Base-by-base conservation (phyloP, 2,797 vertebrate species). In the Vespertilio murinus region DNA sequence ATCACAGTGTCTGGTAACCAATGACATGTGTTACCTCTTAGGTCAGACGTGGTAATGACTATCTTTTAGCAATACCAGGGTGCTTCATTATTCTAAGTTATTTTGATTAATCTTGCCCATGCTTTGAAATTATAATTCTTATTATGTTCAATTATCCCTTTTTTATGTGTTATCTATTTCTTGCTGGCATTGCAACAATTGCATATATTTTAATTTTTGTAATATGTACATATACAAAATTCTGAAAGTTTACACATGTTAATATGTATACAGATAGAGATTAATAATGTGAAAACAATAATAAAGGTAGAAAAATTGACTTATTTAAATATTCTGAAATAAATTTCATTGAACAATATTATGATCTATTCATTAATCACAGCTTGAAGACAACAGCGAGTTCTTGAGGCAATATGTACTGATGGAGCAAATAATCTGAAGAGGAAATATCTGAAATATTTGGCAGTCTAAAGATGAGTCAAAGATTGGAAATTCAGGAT, bases 281-380 rank as follows among this genome's bases (percentile, higher is more conserved):
- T 14, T 87, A 17, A 86, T 47, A 61, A 49, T 9, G 38, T 17
- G 40, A 88, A 89, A 74, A 9, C 6, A 88, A 74, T 38, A 92
- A n/a, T 49, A 2, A 13, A 38, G 45, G 69, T 95, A 97, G 33
- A 84, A 61, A 84, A 95, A 90, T 71, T 84, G 28, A 89, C 96
- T 61, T 90, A 85, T 93, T 96, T 84, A 94, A 97, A 97, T 77
- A 94, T 93, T 35, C 4, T 96, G 64, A 97, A 96, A 69, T 71
- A 90, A 91, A 83, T 93, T 59, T 33, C 8, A 94, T 61, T 59
- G 45, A 94, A 96, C 97, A 97, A 95, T 96, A 87, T 49, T 96
- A 87, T 54, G 94, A 82, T 79, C 0, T 1, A 13, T 86, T 92
- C 89, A 96, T 97, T 97, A 96, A 97, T 97, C 95, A 96, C 8